phyloP scores from a whole-genome alignment of 2,888 invertebrate species.

The Polydesmus complanatus region DNA sequence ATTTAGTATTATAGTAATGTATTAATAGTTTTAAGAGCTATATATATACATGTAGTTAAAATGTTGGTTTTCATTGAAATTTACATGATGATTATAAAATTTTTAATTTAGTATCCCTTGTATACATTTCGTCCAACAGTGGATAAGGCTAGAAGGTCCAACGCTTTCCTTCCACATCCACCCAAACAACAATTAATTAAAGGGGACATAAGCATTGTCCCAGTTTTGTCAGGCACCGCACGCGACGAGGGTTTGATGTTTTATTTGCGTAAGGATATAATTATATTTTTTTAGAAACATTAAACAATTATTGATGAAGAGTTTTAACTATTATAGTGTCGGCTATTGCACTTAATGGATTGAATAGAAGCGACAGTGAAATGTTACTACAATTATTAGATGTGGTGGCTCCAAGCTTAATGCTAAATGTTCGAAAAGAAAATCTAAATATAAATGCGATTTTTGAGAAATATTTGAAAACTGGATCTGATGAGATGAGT shows the following conservation, averaged over 20 bases:
- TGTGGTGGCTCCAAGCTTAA: neutral
- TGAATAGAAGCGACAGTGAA: neutral
- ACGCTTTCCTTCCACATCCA: neutral
- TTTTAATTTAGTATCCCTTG: neutral
- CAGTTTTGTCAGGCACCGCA: neutral
- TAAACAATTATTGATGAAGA: neutral
- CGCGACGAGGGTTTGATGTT: slow-evolving; percentile 3
- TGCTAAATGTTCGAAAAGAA: too few relatives aligned
- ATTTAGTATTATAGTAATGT: too few relatives aligned
- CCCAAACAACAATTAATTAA: neutral
- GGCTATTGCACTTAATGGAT: neutral
- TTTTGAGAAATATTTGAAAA: too few relatives aligned
- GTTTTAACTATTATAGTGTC: neutral
- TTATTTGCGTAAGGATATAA: neutral
- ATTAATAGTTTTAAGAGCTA: too few relatives aligned
- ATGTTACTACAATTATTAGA: neutral
- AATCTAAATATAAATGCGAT: too few relatives aligned
- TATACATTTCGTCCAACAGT: neutral
- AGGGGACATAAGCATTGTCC: neutral
- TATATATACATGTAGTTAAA: too few relatives aligned
- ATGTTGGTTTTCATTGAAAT: too few relatives aligned
- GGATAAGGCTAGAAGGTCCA: neutral
- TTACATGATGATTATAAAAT: too few relatives aligned
- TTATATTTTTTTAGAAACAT: neutral
- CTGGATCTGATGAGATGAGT: neutral